Conservation (phyloP, 2,888 invertebrate genomes). For the Tipula confusa region DNA sequence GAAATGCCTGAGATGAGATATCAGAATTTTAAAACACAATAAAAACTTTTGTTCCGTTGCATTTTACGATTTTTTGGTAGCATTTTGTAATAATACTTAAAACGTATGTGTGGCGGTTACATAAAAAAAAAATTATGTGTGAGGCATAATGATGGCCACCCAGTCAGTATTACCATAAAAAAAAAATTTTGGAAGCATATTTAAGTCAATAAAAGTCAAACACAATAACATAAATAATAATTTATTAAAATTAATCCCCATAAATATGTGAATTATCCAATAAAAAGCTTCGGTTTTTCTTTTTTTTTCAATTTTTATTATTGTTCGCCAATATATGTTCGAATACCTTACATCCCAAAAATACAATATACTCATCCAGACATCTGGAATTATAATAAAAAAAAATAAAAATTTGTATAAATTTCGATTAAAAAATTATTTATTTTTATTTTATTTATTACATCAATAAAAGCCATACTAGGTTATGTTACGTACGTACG, state of each 20-base stretch:
- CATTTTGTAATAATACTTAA: not conserved
- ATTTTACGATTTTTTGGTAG: not conserved
- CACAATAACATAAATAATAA: constrained; percentile 20
- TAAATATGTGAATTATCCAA: constrained; percentile 20
- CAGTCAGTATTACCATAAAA: not conserved
- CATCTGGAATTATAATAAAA: constrained; percentile 21
- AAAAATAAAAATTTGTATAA: constrained; percentile 7
- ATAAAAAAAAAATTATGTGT: not conserved
- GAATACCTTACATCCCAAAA: not conserved
- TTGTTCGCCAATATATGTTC: not conserved
- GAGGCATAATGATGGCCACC: not conserved
- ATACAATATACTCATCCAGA: not conserved
- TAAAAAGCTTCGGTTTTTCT: too few relatives aligned
- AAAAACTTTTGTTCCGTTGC: not conserved
- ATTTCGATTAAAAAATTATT: constrained; percentile 25
- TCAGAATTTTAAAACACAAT: not conserved
- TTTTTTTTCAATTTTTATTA: too few relatives aligned
- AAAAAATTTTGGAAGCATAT: not conserved
- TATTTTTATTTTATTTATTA: constrained; percentile 25
- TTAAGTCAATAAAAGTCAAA: not conserved
- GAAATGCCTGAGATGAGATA: not conserved
- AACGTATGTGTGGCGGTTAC: not conserved
- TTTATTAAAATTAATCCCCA: constrained; percentile 12
- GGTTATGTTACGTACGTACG: not conserved
- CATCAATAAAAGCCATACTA: constrained; percentile 3